Evolutionary conservation across 2,113 vertebrate genomes (phyloP).

Genomic region (Willisornis vidua): DNA sequence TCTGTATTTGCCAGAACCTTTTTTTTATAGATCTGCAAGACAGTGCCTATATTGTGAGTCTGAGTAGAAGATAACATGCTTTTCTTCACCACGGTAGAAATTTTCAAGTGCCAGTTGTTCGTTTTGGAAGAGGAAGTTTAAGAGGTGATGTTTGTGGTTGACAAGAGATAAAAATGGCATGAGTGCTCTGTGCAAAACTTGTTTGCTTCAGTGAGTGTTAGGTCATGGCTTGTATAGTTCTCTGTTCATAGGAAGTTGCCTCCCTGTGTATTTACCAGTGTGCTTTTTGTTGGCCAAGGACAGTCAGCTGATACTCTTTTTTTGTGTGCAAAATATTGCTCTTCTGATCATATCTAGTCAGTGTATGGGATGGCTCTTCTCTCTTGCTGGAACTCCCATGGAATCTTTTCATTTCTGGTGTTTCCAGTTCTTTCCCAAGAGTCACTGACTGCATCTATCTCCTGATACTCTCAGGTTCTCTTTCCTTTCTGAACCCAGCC

Average conservation of each 20-base stretch:
- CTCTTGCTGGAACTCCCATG: not conserved
- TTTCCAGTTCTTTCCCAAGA: not conserved
- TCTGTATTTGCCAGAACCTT: not conserved
- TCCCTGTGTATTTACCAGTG: not conserved
- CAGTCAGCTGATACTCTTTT: not conserved
- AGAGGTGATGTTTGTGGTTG: not conserved
- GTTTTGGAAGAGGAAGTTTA: not conserved
- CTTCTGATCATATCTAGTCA: not conserved
- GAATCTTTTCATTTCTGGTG: not conserved
- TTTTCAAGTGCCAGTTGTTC: not conserved
- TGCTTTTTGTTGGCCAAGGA: not conserved
- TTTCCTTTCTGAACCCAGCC: not conserved
- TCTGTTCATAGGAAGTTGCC: not conserved
- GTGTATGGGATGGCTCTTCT: not conserved
- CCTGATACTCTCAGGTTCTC: not conserved
- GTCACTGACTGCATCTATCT: not conserved
- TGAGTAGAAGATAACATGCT: not conserved
- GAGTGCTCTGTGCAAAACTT: not conserved
- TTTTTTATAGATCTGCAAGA: not conserved
- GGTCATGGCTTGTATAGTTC: not conserved
- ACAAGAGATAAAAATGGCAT: not conserved
- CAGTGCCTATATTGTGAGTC: not conserved
- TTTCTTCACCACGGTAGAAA: not conserved
- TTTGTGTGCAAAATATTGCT: not conserved
- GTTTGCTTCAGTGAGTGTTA: not conserved